These are phyloP conservation scores for Sphaerophoria rueppellii DNA, from an alignment of 2,888 invertebrate species.

Conservation along the genomic window DNA sequence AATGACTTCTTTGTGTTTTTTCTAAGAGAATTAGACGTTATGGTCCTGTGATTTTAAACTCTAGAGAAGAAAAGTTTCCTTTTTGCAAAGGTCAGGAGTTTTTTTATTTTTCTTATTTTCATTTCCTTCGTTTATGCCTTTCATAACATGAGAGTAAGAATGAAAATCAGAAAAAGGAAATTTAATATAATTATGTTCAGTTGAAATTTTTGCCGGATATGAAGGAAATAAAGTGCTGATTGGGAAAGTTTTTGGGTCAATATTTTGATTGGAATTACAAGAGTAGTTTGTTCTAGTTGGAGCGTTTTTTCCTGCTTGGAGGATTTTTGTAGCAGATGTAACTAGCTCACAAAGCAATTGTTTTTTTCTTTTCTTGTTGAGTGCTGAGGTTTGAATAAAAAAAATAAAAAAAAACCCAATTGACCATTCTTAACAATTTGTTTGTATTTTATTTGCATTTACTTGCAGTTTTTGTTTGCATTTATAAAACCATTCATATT, in stretches of 20 bases:
- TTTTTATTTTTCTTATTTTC: neutral
- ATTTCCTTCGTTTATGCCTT: neutral
- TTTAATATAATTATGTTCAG: neutral
- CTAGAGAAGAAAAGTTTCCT: neutral
- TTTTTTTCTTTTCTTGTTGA: too few relatives aligned
- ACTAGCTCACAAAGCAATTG: too few relatives aligned
- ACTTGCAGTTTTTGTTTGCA: too few relatives aligned
- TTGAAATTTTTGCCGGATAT: neutral
- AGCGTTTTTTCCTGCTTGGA: too few relatives aligned
- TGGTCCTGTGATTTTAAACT: neutral
- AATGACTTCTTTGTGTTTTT: constrained; percentile 3
- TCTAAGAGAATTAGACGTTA: neutral
- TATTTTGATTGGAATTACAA: constrained; percentile 23
- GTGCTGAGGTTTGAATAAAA: too few relatives aligned
- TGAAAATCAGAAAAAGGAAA: neutral
- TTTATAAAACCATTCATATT: too few relatives aligned
- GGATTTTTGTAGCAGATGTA: neutral
- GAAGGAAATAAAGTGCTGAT: constrained; percentile 10
- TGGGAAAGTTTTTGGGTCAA: constrained; percentile 15
- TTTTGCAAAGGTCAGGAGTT: neutral
- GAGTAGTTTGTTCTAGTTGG: neutral
- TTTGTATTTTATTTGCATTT: too few relatives aligned
- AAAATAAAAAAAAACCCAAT: too few relatives aligned
- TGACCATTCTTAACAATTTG: too few relatives aligned
- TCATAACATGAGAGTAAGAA: neutral